Conservation (phyloP, 2,113 vertebrate species). For the Lophotis ruficrista region DNA sequence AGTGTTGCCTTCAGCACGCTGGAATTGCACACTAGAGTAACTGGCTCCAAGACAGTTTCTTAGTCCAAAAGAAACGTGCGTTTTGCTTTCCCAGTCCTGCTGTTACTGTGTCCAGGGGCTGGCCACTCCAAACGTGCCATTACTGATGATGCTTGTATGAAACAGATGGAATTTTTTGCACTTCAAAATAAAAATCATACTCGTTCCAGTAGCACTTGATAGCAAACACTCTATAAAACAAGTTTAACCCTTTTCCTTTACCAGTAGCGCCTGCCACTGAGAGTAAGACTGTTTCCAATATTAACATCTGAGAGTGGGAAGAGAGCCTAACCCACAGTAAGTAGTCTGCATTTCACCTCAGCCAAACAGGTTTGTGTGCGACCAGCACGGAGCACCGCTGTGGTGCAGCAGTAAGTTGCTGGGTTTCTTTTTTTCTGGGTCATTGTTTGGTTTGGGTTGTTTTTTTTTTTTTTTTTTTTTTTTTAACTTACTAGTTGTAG, state of each 20-base stretch:
- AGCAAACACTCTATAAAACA: not conserved
- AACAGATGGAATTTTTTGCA: not conserved
- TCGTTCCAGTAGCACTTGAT: not conserved
- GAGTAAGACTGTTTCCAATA: not conserved
- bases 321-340: not conserved
- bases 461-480: too few species aligned
- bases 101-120: accelerated
- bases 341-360: not conserved
- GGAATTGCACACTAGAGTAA: not conserved
- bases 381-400: not conserved
- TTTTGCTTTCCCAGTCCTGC: not conserved
- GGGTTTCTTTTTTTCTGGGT: too few species aligned
- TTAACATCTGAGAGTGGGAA: not conserved
- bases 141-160: accelerated
- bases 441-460: too few species aligned
- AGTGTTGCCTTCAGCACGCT: accelerated
- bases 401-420: not conserved
- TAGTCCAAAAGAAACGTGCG: accelerated
- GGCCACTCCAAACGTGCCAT: accelerated
- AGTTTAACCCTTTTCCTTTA: not conserved
- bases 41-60: not conserved
- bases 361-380: not conserved
- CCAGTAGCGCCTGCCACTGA: not conserved
- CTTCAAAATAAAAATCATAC: not conserved
- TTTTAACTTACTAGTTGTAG: too few species aligned